Base-by-base conservation (phyloP, 2,113 vertebrate genomes). In the cat (Felis catus) region DNA sequence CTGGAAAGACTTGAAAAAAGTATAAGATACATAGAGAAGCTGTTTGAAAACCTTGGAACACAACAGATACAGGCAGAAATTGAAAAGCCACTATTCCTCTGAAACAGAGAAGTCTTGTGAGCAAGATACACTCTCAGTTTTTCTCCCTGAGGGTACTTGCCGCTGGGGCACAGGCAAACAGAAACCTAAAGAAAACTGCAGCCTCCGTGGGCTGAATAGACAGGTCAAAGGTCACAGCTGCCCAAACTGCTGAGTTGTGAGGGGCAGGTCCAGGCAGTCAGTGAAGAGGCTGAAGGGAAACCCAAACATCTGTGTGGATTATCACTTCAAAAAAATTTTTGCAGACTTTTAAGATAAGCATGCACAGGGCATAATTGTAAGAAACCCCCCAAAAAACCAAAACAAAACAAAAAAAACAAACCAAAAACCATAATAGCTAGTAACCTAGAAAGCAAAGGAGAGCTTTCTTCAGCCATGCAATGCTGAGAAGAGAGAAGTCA, bases 331-430 rank as follows among this genome's bases (percentile, higher is more conserved):
- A 6, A 6, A 23, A 10, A 1, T 53, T 33, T 78, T 53, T 53
- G 76, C 29, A 21, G 16, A 16, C 76, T 79, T 33, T 79, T 33
- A 78, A 76, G 29, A 79, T 51, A 51, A 51, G 48, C 16, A 33
- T 53, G 29, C 45, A 31, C 18, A 53, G 48, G 31, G 8, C 16
- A 79, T 53, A 79, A 53, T 79, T 79, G 29, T 78, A 78, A 78
- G 29, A 79, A 51, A 33, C 76, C n/a, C n/a, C n/a, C n/a, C 76
- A 10, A 18, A 16, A 79, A 78, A 78, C n/a, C n/a, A 78, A 78
- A 15, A 0, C 21, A 58, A 21, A 21, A 61, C 23, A 0, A 7
- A 21, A 61, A 23, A 0, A 45, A 10, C 23, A 51, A 58, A 7
- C 45, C 45, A 1, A 45, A 58, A 61, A 61, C 2, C 51, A 25